A percentile compares a stretch with the other conserved stretches of the same genome.
These are phyloP conservation scores for Perca flavescens DNA, from an alignment of 2,113 vertebrate species.

Conservation along the genomic window DNA sequence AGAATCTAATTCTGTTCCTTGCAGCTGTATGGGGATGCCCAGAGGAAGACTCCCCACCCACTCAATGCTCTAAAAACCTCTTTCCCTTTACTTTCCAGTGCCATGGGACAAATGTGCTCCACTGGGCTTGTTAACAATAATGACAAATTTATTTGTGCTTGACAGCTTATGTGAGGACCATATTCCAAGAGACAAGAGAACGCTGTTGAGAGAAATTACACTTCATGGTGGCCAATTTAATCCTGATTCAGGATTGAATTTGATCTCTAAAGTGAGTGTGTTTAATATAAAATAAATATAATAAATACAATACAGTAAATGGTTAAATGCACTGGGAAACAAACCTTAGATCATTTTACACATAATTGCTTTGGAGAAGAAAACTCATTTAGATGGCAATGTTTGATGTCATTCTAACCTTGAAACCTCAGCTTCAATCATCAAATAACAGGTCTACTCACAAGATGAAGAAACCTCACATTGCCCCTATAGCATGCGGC, in stretches of 20 bases:
- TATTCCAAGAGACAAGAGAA: neutral
- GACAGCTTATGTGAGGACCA: slow-evolving; percentile 18
- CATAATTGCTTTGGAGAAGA: neutral
- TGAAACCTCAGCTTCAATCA: slow-evolving; percentile 41
- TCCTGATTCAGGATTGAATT: neutral
- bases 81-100: slow-evolving; percentile 53
- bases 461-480: slow-evolving; percentile 49
- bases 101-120: slow-evolving; percentile 36
- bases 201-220: neutral
- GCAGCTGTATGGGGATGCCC: slow-evolving; percentile 67
- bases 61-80: slow-evolving; percentile 35
- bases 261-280: neutral
- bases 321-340: neutral
- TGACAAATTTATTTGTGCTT: slow-evolving; percentile 38
- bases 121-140: slow-evolving; percentile 47
- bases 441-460: slow-evolving; percentile 34
- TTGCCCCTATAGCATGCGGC: slow-evolving; percentile 60
- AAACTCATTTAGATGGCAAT: slow-evolving; percentile 18
- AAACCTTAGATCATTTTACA: neutral
- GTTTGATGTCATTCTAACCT: slow-evolving; percentile 46
- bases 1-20: slow-evolving; percentile 40
- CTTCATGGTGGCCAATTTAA: neutral
- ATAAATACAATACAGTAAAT: neutral
- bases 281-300: neutral
- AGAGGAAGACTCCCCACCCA: slow-evolving; percentile 53